Percentiles rank a stretch among this genome's conserved stretches.
These are phyloP conservation scores for Dipodomys stephensi DNA, from an alignment of 2,113 vertebrate species.

Conservation along the genomic window DNA sequence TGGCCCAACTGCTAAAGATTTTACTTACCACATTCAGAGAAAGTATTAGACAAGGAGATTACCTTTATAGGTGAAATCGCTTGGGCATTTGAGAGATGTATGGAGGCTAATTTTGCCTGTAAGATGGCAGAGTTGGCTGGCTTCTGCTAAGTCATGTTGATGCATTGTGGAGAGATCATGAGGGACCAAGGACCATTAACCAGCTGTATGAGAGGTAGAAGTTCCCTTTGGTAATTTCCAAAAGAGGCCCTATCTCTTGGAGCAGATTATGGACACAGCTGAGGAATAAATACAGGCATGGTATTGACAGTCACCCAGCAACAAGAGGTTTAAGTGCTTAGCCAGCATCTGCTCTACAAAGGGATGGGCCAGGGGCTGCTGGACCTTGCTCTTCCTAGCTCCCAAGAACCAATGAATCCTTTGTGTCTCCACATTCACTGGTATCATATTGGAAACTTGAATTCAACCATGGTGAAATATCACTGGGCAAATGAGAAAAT, in stretches of 20 bases:
- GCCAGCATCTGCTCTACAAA: not conserved
- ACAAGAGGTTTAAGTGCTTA: not conserved
- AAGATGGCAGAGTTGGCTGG: not conserved
- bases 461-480: not conserved
- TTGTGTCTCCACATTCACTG: not conserved
- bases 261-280: conserved; percentile 28
- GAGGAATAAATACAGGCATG: not conserved
- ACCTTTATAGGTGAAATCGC: not conserved
- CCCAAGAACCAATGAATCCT: not conserved
- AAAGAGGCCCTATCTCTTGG: not conserved
- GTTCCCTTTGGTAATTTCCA: not conserved
- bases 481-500: not conserved
- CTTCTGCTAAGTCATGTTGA: not conserved
- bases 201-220: conserved; percentile 6
- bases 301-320: not conserved
- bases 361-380: not conserved
- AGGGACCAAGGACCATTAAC: not conserved
- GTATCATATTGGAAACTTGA: not conserved
- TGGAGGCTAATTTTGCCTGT: too few relatives aligned
- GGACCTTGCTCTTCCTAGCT: not conserved
- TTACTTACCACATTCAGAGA: not conserved
- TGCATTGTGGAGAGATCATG: not conserved
- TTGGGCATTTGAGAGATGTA: conserved; percentile 6
- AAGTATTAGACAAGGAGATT: not conserved
- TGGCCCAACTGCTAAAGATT: not conserved